Conservation (phyloP, 2,113 vertebrate genomes). For the Tauraco erythrolophus region DNA sequence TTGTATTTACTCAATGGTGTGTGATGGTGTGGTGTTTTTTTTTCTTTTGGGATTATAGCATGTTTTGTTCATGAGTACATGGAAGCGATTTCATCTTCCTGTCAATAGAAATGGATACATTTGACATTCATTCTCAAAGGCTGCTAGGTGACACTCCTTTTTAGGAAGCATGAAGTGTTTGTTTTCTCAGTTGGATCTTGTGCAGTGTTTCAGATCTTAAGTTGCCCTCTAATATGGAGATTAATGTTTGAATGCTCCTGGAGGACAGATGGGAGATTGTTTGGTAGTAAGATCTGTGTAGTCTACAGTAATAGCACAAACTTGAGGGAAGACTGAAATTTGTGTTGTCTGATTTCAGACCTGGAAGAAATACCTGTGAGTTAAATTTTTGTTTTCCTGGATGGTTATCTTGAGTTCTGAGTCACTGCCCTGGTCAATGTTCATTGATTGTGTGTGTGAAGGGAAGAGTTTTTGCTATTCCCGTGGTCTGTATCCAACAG, state of each 20-base stretch:
- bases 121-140: neutral
- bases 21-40: neutral
- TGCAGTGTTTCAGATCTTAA: neutral
- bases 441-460: no score
- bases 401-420: neutral
- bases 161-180: neutral
- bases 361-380: neutral
- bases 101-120: neutral
- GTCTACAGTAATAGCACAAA: neutral
- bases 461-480: neutral
- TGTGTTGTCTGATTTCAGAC: neutral
- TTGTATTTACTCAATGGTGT: neutral
- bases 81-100: neutral
- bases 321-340: neutral
- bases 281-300: neutral
- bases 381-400: neutral
- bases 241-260: neutral
- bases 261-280: neutral
- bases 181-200: neutral
- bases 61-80: neutral
- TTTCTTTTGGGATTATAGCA: neutral
- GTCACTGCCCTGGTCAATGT: neutral
- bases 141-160: neutral
- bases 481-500: neutral
- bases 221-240: neutral